These are phyloP conservation scores for Drosophila ustulata DNA, from an alignment of 2,888 invertebrate genomes.

Conservation along the genomic window DNA sequence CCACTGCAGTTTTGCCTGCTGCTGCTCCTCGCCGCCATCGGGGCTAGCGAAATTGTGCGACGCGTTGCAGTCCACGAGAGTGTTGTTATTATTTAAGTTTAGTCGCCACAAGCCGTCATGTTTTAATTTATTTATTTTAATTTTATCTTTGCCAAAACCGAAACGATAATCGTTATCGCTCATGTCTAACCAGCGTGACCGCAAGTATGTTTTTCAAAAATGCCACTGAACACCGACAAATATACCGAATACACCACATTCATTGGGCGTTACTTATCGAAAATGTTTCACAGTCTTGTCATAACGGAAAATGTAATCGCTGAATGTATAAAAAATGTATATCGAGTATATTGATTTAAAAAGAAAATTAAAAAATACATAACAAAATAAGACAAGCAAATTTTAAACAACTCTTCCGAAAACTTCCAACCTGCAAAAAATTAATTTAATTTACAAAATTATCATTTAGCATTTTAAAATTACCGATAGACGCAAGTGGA, in stretches of 20 bases:
- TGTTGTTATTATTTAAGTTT: conserved; percentile 66
- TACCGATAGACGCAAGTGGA: conserved; percentile 80
- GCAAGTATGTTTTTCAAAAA: background rate
- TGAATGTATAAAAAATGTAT: background rate
- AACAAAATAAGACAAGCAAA: background rate
- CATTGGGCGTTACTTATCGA: conserved; percentile 9
- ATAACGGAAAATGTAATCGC: conserved; percentile 3
- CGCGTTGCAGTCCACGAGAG: conserved; percentile 53
- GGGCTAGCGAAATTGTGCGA: conserved; percentile 45
- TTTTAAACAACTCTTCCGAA: conserved; percentile 29
- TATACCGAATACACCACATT: conserved; percentile 21
- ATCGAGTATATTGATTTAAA: background rate
- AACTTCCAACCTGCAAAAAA: conserved; percentile 47
- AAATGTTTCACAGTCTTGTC: conserved; percentile 1
- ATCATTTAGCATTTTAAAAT: background rate
- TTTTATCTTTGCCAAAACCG: conserved; percentile 59
- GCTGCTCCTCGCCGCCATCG: conserved; percentile 58
- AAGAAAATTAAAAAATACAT: background rate
- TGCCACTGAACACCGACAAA: background rate
- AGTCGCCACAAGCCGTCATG: conserved; percentile 64
- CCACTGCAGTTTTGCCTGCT: conserved; percentile 49
- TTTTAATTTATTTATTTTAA: conserved; percentile 69
- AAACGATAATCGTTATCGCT: conserved; percentile 62
- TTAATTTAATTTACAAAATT: background rate
- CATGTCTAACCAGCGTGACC: conserved; percentile 47